Evolutionary conservation across 1,140 invertebrate species (phyloP).

Genomic region (Drosophila simulans): DNA sequence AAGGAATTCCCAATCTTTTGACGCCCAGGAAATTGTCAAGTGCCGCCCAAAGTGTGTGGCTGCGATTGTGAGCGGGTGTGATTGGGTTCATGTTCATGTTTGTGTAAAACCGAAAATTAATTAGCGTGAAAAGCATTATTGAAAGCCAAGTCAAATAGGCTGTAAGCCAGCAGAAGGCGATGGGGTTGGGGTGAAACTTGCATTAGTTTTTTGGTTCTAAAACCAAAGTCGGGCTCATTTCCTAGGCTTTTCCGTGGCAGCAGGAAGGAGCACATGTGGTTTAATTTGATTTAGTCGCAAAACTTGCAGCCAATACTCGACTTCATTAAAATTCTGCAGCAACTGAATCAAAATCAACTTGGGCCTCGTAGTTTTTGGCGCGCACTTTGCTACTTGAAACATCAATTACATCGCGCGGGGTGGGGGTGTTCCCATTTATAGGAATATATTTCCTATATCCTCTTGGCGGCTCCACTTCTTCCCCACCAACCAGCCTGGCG

Average conservation of each 20-base stretch:
- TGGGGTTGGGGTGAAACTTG: conserved; percentile 52
- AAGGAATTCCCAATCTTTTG: conserved; percentile 47
- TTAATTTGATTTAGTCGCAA: conserved; percentile 82
- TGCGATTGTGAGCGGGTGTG: conserved; percentile 25
- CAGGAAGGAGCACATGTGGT: conserved; percentile 47
- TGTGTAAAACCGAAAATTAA: conserved; percentile 75
- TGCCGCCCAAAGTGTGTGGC: conserved; percentile 33
- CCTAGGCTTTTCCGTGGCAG: conserved; percentile 35
- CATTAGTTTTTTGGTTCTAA: conserved; percentile 66
- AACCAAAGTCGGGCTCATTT: conserved; percentile 65
- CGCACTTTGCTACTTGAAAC: conserved; percentile 76
- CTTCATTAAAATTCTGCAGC: conserved; percentile 79
- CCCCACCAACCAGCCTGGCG: conserved; percentile 1
- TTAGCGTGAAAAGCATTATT: conserved; percentile 82
- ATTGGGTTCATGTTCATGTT: conserved; percentile 39
- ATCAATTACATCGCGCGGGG: conserved; percentile 61
- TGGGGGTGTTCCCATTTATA: conserved; percentile 41
- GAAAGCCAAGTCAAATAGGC: conserved; percentile 54
- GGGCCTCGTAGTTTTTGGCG: conserved; percentile 62
- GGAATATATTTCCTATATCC: conserved; percentile 63
- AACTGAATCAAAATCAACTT: conserved; percentile 80
- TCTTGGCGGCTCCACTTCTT: conserved; percentile 5
- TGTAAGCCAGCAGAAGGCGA: not conserved
- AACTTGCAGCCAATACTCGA: conserved; percentile 67
- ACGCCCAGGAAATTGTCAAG: conserved; percentile 67